Base-by-base conservation (phyloP, 35 echinoderm and acorn worm species). In the Diadema setosum region DNA sequence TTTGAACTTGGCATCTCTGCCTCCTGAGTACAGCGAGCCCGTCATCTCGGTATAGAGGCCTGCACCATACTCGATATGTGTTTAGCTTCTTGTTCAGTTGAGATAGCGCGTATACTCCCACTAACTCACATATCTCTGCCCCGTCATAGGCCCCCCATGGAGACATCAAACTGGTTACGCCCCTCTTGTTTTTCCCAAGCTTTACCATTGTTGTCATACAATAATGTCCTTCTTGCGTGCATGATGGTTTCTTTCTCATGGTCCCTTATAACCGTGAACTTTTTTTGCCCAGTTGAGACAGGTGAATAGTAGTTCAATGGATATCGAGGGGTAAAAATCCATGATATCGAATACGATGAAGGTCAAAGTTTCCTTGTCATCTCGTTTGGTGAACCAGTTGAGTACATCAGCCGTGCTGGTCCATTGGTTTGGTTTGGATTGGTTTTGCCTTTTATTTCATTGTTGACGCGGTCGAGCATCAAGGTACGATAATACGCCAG, bases 311-410 rank as follows among this genome's bases (percentile, higher is more conserved):
- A 88, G 69, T n/a, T 80, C 69, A 9, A 48, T 45, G 27, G 81
- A 61, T 2, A 90, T 83, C 44, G 80, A 83, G 16, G 88, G 80
- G 46, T 90, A 90, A 73, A 74, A 84, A 36, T 83, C 56, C 2
- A 90, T 70, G n/a, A 90, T 84, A 49, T 90, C 88, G 31, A 90
- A 90, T 5, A 84, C 81, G 6, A 90, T 46, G 1, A 75, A 83
- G 23, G 88, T 83, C 5, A 70, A 31, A 21, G 60, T 23, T 17
- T 81, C 29, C 37, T 89, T 89, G 3, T 64, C 50, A 11, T 9
- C 29, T 18, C 81, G 49, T 1, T 27, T 57, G 1, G 20, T 73
- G 58, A 90, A 83, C 80, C 88, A 84, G 1, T 83, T 37, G n/a
- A 90, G 32, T 30, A 90, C 88, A 1, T 31, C 35, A 0, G 17